Base-by-base conservation (phyloP, 1,140 invertebrate species). In the Ceratina calcarata region DNA sequence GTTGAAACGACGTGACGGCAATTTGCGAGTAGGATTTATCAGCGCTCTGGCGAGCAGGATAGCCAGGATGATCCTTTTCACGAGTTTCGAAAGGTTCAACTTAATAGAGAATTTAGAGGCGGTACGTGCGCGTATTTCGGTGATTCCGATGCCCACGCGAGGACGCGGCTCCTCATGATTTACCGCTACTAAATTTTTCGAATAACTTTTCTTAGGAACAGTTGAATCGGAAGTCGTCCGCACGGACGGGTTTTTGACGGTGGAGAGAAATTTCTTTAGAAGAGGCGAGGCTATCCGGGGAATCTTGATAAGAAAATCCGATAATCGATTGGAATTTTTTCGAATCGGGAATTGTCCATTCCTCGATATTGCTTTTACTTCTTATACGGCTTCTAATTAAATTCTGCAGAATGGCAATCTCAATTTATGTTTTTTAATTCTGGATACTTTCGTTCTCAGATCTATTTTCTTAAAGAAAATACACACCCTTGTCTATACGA, bases 71-170 rank as follows among this genome's bases (percentile, higher is more conserved):
- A 24, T 74, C 18, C 65, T 73, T 70, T n/a, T 18, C 45, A 0
- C 37, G 32, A 66, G 24, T 83, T 72, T 51, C 27, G n/a, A 3
- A 53, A 70, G 24, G 57, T 32, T 70, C 53, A 53, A 16, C 12
- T 13, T 80, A 71, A 75, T 70, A 18, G 13, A 49, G 51, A 79
- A 83, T 84, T 83, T 84, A 84, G n/a, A 65, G 66, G 18, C 76
- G 22, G 27, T 24, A 83, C 81, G 81, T 80, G 83, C 66, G 24
- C 57, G 53, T 37, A 32, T 79, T 70, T 22, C 16, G 32, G 75
- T 37, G 58, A 72, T 60, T 82, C 49, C 45, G 55, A 64, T 16
- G 68, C 57, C 62, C n/a, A 0, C 15, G 16, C 24, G 37, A 8
- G 49, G 57, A 51, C 51, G 7, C 13, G 24, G 27, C 18, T 4